A percentile compares a stretch with the other conserved stretches of the same genome.
Conservation (phyloP, 2,888 invertebrate genomes). For the Pammene fasciana region DNA sequence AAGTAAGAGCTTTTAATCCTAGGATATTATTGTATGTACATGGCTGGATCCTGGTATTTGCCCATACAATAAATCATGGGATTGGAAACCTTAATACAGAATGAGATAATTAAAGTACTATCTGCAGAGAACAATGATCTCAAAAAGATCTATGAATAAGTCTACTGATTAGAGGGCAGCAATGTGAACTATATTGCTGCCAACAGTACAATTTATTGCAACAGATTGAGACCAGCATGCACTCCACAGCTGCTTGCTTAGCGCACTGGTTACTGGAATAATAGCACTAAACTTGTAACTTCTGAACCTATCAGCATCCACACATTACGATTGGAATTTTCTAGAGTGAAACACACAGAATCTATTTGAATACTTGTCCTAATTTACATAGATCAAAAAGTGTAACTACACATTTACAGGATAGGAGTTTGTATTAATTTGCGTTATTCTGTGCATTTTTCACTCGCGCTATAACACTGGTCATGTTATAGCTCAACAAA, state of each 20-base stretch:
- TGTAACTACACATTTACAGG: slow-evolving; percentile 55
- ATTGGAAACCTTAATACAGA: neutral
- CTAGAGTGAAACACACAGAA: slow-evolving; percentile 72
- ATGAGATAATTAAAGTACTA: slow-evolving; percentile 15
- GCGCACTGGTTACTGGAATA: slow-evolving; percentile 33
- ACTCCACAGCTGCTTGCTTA: slow-evolving; percentile 26
- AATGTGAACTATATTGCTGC: neutral
- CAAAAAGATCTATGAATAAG: neutral
- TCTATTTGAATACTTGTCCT: slow-evolving; percentile 52
- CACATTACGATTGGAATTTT: slow-evolving; percentile 70
- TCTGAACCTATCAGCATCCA: slow-evolving; percentile 70
- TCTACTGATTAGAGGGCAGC: neutral
- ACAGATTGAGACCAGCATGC: slow-evolving; percentile 15
- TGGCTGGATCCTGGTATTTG: too few species aligned
- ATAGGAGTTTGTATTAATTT: slow-evolving; percentile 41
- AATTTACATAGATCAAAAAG: slow-evolving; percentile 60
- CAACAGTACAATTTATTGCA: slow-evolving; percentile 3
- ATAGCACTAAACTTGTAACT: slow-evolving; percentile 53
- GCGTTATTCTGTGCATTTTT: slow-evolving; percentile 59
- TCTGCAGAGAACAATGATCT: neutral
- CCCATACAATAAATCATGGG: neutral
- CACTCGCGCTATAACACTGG: slow-evolving; percentile 63
- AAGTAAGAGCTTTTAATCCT: too few species aligned
- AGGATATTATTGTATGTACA: too few species aligned
- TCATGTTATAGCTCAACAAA: slow-evolving; percentile 71